These are phyloP conservation scores for Rhipidura dahli DNA, from an alignment of 2,113 vertebrate genomes.

Conservation along the genomic window DNA sequence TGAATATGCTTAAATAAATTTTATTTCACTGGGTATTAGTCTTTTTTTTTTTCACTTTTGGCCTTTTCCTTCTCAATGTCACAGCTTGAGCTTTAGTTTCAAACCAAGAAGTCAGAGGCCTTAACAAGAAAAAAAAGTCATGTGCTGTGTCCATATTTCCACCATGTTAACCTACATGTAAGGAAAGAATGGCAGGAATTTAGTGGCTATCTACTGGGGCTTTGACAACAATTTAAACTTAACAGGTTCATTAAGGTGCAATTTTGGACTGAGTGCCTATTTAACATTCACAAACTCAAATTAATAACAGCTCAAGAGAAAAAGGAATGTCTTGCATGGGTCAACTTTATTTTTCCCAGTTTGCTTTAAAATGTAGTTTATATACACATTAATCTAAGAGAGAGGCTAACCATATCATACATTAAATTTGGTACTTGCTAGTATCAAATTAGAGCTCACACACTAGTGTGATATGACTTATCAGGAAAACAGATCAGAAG, in stretches of 20 bases:
- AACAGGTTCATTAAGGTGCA: conserved; percentile 13
- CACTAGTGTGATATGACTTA: neutral
- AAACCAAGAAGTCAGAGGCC: neutral
- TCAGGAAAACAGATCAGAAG: neutral
- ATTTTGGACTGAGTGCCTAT: neutral
- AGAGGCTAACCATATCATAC: neutral
- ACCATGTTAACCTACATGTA: neutral
- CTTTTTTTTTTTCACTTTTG: neutral
- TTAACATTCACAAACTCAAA: conserved; percentile 8
- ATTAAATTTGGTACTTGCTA: neutral
- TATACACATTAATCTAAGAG: neutral
- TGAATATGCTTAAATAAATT: neutral
- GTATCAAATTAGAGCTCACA: neutral
- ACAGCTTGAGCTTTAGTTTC: neutral
- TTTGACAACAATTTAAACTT: neutral
- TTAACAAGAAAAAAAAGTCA: neutral
- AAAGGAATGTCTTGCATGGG: neutral
- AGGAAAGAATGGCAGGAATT: neutral
- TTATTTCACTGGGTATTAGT: neutral
- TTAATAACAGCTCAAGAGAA: neutral
- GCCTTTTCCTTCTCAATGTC: neutral
- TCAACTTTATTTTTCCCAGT: neutral
- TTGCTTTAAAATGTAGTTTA: neutral
- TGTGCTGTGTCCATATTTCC: neutral
- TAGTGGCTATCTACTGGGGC: neutral